A percentile compares a stretch with the other conserved stretches of the same genome.
phyloP scores from a whole-genome alignment of 2,888 invertebrate species.

The Strigamia crassipes region DNA sequence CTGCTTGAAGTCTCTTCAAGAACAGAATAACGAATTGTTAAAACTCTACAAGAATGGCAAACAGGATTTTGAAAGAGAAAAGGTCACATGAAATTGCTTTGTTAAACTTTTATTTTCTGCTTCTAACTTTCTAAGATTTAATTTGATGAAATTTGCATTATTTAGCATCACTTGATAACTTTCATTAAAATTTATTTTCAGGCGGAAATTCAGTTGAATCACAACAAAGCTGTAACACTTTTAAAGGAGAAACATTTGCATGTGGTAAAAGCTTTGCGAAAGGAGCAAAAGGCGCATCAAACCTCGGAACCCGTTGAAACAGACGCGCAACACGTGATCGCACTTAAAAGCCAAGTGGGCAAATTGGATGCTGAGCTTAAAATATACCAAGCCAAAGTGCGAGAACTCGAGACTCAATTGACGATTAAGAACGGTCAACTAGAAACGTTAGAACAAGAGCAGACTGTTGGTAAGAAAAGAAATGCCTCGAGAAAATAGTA shows the following conservation, averaged over 20 bases:
- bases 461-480: neutral
- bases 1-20: slow-evolving; percentile 22
- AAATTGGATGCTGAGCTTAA: slow-evolving; percentile 27
- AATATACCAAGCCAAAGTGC: neutral
- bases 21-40: slow-evolving; percentile 41
- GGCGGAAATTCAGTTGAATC: neutral
- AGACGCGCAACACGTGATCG: neutral
- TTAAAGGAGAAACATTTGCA: slow-evolving; percentile 36
- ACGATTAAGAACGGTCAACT: neutral
- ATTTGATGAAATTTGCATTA: neutral
- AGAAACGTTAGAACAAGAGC: slow-evolving; percentile 22
- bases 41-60: slow-evolving; percentile 36
- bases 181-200: neutral
- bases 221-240: neutral
- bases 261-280: slow-evolving; percentile 12
- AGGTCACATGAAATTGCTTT: slow-evolving; percentile 30
- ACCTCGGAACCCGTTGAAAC: neutral
- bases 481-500: too few relatives aligned
- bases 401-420: slow-evolving; percentile 3
- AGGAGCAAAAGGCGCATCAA: neutral
- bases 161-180: neutral
- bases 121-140: neutral
- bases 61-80: slow-evolving; percentile 44
- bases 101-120: neutral
- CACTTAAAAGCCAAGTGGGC: neutral